These are phyloP conservation scores for Desmodus rotundus DNA, from an alignment of 2,113 vertebrate species.

Conservation along the genomic window DNA sequence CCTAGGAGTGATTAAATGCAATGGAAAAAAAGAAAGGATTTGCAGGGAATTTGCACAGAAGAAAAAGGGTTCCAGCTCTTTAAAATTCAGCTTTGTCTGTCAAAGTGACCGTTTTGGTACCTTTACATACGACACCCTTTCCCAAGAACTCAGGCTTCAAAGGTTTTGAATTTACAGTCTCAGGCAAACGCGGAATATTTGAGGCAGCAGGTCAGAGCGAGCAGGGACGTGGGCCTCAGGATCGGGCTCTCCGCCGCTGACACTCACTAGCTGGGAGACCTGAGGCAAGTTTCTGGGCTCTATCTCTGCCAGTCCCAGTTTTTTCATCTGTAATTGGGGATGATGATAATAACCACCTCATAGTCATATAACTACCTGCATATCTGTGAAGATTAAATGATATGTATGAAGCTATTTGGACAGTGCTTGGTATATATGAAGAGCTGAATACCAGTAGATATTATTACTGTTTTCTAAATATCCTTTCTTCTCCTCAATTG, in stretches of 20 bases:
- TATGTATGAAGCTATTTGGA: neutral
- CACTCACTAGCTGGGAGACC: neutral
- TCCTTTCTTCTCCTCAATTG: neutral
- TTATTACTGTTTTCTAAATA: neutral
- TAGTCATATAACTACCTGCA: neutral
- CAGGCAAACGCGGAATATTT: neutral
- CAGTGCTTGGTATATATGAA: neutral
- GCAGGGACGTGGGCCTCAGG: neutral
- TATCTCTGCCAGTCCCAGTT: neutral
- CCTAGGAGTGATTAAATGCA: neutral
- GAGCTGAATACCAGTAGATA: neutral
- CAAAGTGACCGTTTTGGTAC: neutral
- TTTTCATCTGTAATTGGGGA: neutral
- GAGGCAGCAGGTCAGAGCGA: neutral
- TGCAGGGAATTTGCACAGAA: neutral
- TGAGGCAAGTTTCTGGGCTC: neutral
- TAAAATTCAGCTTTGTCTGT: neutral
- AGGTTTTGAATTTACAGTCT: neutral
- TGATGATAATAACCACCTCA: neutral
- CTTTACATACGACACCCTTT: neutral
- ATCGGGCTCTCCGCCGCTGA: neutral
- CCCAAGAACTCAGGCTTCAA: neutral
- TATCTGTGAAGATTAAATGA: neutral
- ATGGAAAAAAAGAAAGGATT: neutral
- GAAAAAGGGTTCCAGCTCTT: neutral